Evolutionary conservation across 1,140 invertebrate genomes (phyloP).

Genomic region (Bicyclus anynana): DNA sequence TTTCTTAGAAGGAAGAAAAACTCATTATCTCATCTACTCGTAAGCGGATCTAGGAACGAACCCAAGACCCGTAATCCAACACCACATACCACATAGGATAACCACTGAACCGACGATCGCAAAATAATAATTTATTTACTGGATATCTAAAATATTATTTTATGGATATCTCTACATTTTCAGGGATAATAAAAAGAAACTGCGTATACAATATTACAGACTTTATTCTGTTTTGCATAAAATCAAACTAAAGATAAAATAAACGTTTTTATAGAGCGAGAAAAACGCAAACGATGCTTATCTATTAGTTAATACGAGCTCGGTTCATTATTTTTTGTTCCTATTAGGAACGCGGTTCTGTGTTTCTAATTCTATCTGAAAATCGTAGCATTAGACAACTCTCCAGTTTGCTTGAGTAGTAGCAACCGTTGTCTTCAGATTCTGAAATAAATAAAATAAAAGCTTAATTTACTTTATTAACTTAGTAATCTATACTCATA

Average conservation of each 20-base stretch:
- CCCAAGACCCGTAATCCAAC: too few relatives aligned
- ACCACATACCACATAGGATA: too few relatives aligned
- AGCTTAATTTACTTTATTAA: too few relatives aligned
- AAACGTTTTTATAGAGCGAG: background rate
- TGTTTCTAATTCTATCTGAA: slow-evolving; percentile 38
- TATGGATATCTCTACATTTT: background rate
- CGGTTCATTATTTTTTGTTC: background rate
- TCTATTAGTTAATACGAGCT: too few relatives aligned
- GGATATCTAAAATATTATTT: too few relatives aligned
- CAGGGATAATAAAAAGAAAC: background rate
- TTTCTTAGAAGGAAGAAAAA: too few relatives aligned
- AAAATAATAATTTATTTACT: too few relatives aligned
- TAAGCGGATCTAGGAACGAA: too few relatives aligned
- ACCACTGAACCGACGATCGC: too few relatives aligned
- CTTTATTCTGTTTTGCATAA: slow-evolving; percentile 14
- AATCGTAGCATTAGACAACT: slow-evolving; percentile 58
- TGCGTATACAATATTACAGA: slow-evolving; percentile 1
- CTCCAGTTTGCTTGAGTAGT: slow-evolving; percentile 67
- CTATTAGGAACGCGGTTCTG: background rate
- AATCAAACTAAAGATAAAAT: background rate
- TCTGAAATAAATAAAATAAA: slow-evolving; percentile 43
- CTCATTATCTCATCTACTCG: too few relatives aligned
- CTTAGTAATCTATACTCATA: too few relatives aligned
- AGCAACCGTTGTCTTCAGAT: slow-evolving; percentile 62
- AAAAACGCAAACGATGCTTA: background rate